phyloP scores from a whole-genome alignment of 2,888 invertebrate genomes.

The Drosophila falleni region DNA sequence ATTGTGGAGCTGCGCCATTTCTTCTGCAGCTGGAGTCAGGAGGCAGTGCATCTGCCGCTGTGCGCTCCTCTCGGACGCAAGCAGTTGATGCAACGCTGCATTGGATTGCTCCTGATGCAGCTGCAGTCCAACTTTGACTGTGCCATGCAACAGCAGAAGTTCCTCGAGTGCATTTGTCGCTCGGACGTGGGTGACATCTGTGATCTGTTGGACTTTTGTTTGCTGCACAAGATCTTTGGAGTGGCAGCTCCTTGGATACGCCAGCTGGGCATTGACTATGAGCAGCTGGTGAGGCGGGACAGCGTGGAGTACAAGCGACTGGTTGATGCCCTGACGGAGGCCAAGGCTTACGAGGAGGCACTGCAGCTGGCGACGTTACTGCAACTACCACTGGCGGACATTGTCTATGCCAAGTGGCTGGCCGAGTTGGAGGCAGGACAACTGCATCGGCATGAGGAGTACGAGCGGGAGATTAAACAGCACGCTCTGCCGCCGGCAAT shows the following conservation, averaged over 20 bases:
- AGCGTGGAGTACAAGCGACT: constrained; percentile 86
- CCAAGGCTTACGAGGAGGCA: constrained; percentile 86
- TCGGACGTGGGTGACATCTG: constrained; percentile 87
- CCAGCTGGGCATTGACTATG: constrained; percentile 72
- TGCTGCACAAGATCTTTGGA: constrained; percentile 86
- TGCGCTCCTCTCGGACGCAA: constrained; percentile 85
- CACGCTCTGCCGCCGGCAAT: constrained; percentile 88
- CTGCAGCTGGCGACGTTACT: constrained; percentile 86
- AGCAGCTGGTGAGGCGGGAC: constrained; percentile 74
- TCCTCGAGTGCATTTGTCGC: constrained; percentile 87
- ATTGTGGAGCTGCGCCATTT: constrained; percentile 84
- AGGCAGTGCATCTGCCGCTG: constrained; percentile 80
- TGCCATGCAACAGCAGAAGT: constrained; percentile 88
- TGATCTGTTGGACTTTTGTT: constrained; percentile 85
- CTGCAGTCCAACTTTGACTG: constrained; percentile 88
- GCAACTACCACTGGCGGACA: constrained; percentile 85
- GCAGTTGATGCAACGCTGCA: constrained; percentile 86
- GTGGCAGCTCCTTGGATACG: constrained; percentile 85
- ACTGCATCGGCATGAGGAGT: constrained; percentile 85
- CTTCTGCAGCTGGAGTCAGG: constrained; percentile 82
- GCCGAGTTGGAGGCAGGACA: constrained; percentile 85
- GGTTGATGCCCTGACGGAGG: constrained; percentile 85
- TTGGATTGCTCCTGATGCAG: constrained; percentile 88
- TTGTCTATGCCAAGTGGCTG: constrained; percentile 86
- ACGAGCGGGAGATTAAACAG: constrained; percentile 88